Base-by-base conservation (phyloP, 2,113 vertebrate genomes). In the Megaceryle maxima region DNA sequence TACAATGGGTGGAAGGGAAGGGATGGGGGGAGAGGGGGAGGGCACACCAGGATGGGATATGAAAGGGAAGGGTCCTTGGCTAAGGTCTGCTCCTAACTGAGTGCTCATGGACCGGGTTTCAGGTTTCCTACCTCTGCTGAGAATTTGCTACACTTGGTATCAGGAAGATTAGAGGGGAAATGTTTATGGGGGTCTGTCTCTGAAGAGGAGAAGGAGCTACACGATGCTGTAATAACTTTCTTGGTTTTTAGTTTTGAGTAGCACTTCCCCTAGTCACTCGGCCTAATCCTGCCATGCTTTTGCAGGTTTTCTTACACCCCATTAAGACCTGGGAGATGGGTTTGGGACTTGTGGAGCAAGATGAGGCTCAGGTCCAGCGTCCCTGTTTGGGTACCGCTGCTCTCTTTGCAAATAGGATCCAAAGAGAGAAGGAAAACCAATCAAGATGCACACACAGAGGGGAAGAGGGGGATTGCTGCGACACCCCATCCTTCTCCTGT, bases 101-200 rank as follows among this genome's bases (percentile, higher is more conserved):
- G 83, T 24, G 59, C 84, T 96, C 82, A 60, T 15, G 94, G 93
- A 91, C 68, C 4, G 5, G 33, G 92, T 88, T 96, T 97, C 15
- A 16, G 56, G 60, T 98, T 98, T 97, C 97, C 39, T 64, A 64
- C 84, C 39, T 73, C 93, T 57, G 82, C 82, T 77, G 95, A 83
- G 37, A 48, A 90, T 97, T 97, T 73, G 95, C 92, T 89, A 41
- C 66, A 15, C 85, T 96, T n/a, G 67, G 80, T 84, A 29, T 51
- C 22, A 26, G 76, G 56, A 44, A 22, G 66, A 41, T 35, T 48
- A 37, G 93, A 53, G 86, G 50, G 33, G 93, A 94, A 80, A 48
- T 15, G 39, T 74, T 73, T 33, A 1, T 11, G 59, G 70, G 76
- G 66, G 77, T 56, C 59, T 51, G 55, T 92, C 59, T 67, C 59